phyloP scores from a whole-genome alignment of 2,797 vertebrate genomes.

The Monodelphis domestica region DNA sequence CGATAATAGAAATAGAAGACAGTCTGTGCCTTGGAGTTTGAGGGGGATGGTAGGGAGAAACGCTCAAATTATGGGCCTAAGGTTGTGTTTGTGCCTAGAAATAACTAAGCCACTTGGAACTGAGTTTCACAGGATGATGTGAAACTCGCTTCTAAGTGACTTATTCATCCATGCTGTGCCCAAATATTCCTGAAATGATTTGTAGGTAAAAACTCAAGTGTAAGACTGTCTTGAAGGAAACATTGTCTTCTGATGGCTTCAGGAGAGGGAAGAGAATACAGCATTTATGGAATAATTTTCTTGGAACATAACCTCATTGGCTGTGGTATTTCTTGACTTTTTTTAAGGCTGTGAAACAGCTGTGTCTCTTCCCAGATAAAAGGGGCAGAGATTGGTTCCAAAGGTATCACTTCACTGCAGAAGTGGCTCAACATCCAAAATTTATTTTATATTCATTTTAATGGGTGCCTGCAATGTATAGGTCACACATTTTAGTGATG shows the following conservation, averaged over 20 bases:
- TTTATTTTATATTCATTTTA: background rate
- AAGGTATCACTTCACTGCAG: background rate
- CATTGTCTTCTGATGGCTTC: conserved; percentile 25
- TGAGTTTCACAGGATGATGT: too few species aligned
- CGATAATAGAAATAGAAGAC: too few species aligned
- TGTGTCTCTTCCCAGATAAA: background rate
- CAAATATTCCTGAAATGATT: background rate
- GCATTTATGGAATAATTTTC: conserved; percentile 59
- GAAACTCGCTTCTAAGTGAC: too few species aligned
- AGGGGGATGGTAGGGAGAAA: too few species aligned
- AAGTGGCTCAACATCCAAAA: background rate
- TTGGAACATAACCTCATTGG: background rate
- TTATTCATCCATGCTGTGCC: too few species aligned
- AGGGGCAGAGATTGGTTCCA: background rate
- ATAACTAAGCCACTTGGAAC: too few species aligned
- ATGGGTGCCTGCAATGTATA: background rate
- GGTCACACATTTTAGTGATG: background rate
- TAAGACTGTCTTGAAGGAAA: conserved; percentile 36
- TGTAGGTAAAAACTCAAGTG: conserved; percentile 13
- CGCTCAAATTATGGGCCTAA: too few species aligned
- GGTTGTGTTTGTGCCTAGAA: too few species aligned
- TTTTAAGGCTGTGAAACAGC: background rate
- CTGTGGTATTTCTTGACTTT: background rate
- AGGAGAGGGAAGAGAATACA: conserved; percentile 3
- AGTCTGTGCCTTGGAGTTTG: too few species aligned